Evolutionary conservation across 2,113 vertebrate species (phyloP).

Genomic region (Baryphthengus martii): DNA sequence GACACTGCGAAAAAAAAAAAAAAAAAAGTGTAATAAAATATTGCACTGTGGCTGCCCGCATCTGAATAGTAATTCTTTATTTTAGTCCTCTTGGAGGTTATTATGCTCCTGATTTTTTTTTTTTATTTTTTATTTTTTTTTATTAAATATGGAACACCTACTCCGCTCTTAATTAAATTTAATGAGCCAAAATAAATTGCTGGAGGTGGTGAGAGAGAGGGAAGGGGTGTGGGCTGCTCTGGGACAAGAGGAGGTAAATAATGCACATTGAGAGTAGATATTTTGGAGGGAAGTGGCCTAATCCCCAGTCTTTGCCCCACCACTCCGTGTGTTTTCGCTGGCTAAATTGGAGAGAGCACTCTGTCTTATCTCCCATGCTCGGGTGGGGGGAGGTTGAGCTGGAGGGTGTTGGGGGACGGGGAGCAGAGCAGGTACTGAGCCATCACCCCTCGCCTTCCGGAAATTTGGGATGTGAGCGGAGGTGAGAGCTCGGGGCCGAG

Average conservation of each 20-base stretch:
- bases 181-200: conserved; percentile 69
- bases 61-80: conserved; percentile 65
- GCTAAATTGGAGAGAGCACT: background rate
- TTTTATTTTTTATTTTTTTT: fast-evolving
- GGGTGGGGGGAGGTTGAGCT: background rate
- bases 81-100: conserved; percentile 61
- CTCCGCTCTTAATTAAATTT: conserved; percentile 71
- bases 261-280: background rate
- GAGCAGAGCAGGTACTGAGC: background rate
- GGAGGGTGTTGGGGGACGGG: background rate
- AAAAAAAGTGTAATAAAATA: conserved; percentile 29
- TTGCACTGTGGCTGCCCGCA: conserved; percentile 37
- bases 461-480: background rate
- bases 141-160: conserved; percentile 65
- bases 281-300: background rate
- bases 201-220: conserved; percentile 6
- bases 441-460: background rate
- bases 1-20: background rate
- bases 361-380: background rate
- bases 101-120: background rate
- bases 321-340: background rate
- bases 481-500: background rate
- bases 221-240: conserved; percentile 11
- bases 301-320: background rate
- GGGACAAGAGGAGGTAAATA: conserved; percentile 27